Conservation (phyloP, 2,113 vertebrate species). For the Halcyon malimbica region DNA sequence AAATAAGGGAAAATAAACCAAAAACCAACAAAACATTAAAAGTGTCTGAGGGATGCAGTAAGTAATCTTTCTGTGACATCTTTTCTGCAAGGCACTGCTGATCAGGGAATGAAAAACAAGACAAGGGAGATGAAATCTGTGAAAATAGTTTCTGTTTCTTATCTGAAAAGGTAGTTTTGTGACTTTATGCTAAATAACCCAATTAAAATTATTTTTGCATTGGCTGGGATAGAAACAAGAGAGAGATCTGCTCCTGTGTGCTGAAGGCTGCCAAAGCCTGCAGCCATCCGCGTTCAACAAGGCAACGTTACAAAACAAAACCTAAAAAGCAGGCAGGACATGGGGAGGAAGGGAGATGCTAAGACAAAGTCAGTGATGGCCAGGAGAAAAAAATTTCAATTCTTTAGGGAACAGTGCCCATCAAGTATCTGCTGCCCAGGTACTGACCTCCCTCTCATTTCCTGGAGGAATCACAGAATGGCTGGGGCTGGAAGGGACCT, state of each 20-base stretch:
- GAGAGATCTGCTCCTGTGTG: neutral
- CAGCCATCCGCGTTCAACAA: neutral
- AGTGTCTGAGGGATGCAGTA: neutral
- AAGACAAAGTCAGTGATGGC: neutral
- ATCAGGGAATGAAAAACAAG: neutral
- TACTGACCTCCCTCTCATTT: neutral
- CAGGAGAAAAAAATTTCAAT: neutral
- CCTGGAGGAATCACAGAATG: neutral
- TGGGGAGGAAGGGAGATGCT: neutral
- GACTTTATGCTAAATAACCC: neutral
- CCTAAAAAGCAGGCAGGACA: neutral
- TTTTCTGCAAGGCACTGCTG: neutral
- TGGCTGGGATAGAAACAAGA: neutral
- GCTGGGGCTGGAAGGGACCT: too few relatives aligned
- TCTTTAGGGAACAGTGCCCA: neutral
- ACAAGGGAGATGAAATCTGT: neutral
- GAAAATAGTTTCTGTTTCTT: neutral
- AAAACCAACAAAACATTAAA: neutral
- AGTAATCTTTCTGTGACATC: neutral
- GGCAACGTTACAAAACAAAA: neutral
- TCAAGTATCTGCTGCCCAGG: neutral
- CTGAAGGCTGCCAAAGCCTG: neutral
- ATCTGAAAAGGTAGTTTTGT: neutral
- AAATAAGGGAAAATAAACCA: neutral
- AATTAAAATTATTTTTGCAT: neutral